Evolutionary conservation across 1,140 invertebrate species (phyloP), one percentile per base, ranked within the genome.

Genomic region (Eumaeus atala): DNA sequence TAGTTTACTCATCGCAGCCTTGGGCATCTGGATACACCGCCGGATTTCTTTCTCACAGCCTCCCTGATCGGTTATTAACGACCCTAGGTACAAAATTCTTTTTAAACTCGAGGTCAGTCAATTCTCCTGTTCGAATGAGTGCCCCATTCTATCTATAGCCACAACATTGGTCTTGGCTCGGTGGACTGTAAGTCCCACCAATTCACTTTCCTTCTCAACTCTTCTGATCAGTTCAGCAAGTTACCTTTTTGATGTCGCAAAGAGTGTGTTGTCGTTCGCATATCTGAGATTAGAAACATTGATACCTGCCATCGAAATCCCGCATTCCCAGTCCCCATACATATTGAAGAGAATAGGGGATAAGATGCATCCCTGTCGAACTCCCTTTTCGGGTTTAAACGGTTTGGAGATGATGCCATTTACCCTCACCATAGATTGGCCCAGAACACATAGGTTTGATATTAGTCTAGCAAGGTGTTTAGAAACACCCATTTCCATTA

Each of bases 261-360:
- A 28, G 2, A 28, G 6, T 28, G 21, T 28, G 6, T 2, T 28
- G 21, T 28, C 21, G 6, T 28, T 6, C 3, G 47, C 53, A n/a
- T 55, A 44, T 16, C 48, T 14, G 11, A 51, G 58, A 18, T 55
- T 44, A 10, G 14, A 14, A n/a, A 44, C 47, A 18, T 53, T 54
- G 7, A 21, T 14, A 16, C 44, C 56, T 8, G 51, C 44, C 0
- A 53, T 34, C 3, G 42, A 44, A 14, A 58, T 58, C 0, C 44
- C 50, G 36, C 55, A 14, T 7, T 44, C 12, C 51, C 56, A 48
- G 40, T 48, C 40, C 5, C 55, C 55, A 34, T 56, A 37, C 1
- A 56, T 51, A 17, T 51, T 56, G 35, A 56, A 56, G 17, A 53
- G 44, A 48, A 52, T 35, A 5, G 42, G 50, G 9, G 50, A 58